Evolutionary conservation across 2,888 invertebrate species (phyloP), one percentile per base, ranked within the genome.

Genomic region (Lumbricus terrestris): DNA sequence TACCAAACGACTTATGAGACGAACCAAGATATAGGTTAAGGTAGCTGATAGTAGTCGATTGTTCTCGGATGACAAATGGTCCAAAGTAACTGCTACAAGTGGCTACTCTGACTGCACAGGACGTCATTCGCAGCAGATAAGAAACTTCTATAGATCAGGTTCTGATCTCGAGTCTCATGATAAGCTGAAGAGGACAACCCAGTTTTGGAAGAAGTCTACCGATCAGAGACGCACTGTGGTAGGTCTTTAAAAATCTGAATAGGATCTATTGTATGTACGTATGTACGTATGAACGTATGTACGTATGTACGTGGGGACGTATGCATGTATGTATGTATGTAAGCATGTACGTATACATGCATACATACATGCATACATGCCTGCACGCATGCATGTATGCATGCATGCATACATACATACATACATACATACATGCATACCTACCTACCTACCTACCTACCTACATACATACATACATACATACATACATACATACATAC

Each of bases 1-100:
- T 69, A 69, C 69, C n/a, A 69, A n/a, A 69, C 69, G n/a, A n/a
- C 69, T 69, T 69, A 8, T 47, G 69, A 69, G 29, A 69, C 29
- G 69, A 1, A 69, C n/a, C 69, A 69, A 69, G 8, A 69, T 23
- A 16, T 69, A 11, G 69, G 69, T 69, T 69, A 69, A 69, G 69
- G n/a, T 29, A n/a, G 69, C 69, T 1, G 69, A 69, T 69, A 69
- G 69, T 8, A 8, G 8, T n/a, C 69, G 29, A 69, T 69, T 69
- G 69, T 69, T 69, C 47, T 47, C 16, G n/a, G 69, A 69, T 1
- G 69, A 69, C n/a, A 69, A 5, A n/a, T 69, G 69, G n/a, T 3
- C n/a, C 69, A 69, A n/a, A 69, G 69, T 69, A 69, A n/a, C 69
- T 69, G 69, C n/a, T 69, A 69, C 69, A n/a, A 69, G n/a, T 69